Conservation (phyloP, 35 echinoderm and acorn worm species). For the Stichopus chloronotus region DNA sequence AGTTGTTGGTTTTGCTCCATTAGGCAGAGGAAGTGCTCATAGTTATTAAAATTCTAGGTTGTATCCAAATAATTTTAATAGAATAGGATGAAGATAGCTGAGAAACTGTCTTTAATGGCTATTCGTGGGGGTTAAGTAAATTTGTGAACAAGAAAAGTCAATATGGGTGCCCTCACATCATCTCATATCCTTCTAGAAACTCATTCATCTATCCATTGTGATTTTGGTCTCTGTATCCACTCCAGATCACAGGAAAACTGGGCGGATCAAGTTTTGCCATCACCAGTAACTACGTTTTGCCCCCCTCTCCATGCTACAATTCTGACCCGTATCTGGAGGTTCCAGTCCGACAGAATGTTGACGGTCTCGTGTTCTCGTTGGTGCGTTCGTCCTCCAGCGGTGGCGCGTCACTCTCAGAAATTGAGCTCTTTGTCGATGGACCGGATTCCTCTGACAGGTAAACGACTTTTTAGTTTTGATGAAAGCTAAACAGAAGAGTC, state of each 20-base stretch:
- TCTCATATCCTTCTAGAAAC: too few species aligned
- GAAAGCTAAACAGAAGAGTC: too few species aligned
- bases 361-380: slow-evolving; percentile 23
- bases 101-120: too few species aligned
- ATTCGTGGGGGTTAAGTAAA: too few species aligned
- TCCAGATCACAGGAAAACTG: not conserved
- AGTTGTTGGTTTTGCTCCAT: too few species aligned
- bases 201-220: too few species aligned
- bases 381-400: not conserved
- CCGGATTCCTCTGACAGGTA: slow-evolving; percentile 73
- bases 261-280: not conserved
- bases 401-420: slow-evolving; percentile 73
- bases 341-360: not conserved
- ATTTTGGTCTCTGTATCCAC: not conserved
- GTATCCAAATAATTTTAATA: too few species aligned
- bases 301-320: not conserved
- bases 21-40: too few species aligned
- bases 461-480: not conserved
- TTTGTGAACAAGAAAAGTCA: too few species aligned
- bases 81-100: too few species aligned
- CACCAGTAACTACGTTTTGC: not conserved
- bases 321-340: slow-evolving; percentile 12
- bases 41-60: too few species aligned
- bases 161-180: too few species aligned
- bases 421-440: slow-evolving; percentile 85